phyloP scores from a whole-genome alignment of 1,140 invertebrate species.

The Radopholus similis region DNA sequence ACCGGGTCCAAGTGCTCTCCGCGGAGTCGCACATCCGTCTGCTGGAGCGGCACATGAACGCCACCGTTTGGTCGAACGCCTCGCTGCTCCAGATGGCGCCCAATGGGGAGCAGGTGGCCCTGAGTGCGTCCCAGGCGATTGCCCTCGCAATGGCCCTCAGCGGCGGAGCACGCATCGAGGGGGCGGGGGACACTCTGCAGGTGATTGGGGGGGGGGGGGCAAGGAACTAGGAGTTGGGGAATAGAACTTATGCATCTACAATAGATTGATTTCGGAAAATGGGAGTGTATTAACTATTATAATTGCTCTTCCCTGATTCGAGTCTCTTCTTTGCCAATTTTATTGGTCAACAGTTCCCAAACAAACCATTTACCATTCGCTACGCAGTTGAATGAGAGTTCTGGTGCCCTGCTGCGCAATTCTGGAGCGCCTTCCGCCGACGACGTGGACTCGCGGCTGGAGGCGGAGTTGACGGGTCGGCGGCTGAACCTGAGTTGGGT shows the following conservation, averaged over 20 bases:
- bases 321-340: no score
- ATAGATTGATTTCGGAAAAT: no score
- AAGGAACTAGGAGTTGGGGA: not conserved
- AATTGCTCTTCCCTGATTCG: no score
- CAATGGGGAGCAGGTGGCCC: not conserved
- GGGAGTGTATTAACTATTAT: no score
- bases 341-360: not conserved
- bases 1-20: conserved; percentile 13
- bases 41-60: conserved; percentile 14
- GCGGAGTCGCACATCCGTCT: conserved; percentile 13
- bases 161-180: conserved; percentile 4
- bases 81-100: conserved; percentile 11
- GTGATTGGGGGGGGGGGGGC: not conserved
- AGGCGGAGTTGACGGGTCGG: conserved; percentile 3
- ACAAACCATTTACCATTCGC: no score
- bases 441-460: not conserved
- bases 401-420: not conserved
- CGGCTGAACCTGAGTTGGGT: conserved; percentile 6
- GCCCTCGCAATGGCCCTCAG: not conserved
- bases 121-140: conserved; percentile 7
- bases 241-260: no score
- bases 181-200: conserved; percentile 12
- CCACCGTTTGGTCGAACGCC: conserved; percentile 20
- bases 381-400: conserved; percentile 12
- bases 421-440: not conserved